These are phyloP conservation scores for Ormia ochracea DNA, from an alignment of 2,888 invertebrate genomes.

Conservation along the genomic window DNA sequence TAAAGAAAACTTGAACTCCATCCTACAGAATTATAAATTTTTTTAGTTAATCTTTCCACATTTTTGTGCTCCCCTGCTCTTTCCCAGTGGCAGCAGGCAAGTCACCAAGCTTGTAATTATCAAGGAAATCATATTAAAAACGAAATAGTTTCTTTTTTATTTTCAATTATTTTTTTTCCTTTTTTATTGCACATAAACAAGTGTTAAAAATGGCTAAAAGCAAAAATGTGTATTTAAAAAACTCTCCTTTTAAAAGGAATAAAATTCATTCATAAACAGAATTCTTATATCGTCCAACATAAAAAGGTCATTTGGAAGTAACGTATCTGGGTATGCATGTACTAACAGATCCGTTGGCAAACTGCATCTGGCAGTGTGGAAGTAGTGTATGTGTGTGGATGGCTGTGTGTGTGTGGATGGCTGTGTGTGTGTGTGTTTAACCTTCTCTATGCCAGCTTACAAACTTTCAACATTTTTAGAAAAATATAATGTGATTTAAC, in stretches of 20 bases:
- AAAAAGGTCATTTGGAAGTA: too few relatives aligned
- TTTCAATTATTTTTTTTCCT: conserved; percentile 20
- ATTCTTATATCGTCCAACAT: not conserved
- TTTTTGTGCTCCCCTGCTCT: not conserved
- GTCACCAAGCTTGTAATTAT: conserved; percentile 46
- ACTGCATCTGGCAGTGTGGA: not conserved
- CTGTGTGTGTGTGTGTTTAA: too few relatives aligned
- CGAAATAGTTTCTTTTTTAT: not conserved
- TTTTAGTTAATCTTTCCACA: not conserved
- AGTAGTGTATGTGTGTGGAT: too few relatives aligned
- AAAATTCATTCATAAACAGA: conserved; percentile 50
- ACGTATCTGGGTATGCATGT: not conserved
- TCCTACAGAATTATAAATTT: not conserved
- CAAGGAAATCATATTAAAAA: conserved; percentile 47
- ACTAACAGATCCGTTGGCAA: not conserved
- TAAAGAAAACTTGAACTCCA: too few relatives aligned
- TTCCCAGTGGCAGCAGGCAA: conserved; percentile 22
- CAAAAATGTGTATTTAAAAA: conserved; percentile 39
- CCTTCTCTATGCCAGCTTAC: too few relatives aligned
- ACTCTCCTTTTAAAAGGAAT: not conserved
- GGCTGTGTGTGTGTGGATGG: too few relatives aligned
- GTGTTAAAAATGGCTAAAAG: conserved; percentile 55
- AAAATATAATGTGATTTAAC: too few relatives aligned
- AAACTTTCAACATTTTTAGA: too few relatives aligned
- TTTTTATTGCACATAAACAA: not conserved